A percentile compares a stretch with the other conserved stretches of the same genome.
These are phyloP conservation scores for Pheosia gnoma DNA, from an alignment of 2,888 invertebrate genomes.

Conservation along the genomic window DNA sequence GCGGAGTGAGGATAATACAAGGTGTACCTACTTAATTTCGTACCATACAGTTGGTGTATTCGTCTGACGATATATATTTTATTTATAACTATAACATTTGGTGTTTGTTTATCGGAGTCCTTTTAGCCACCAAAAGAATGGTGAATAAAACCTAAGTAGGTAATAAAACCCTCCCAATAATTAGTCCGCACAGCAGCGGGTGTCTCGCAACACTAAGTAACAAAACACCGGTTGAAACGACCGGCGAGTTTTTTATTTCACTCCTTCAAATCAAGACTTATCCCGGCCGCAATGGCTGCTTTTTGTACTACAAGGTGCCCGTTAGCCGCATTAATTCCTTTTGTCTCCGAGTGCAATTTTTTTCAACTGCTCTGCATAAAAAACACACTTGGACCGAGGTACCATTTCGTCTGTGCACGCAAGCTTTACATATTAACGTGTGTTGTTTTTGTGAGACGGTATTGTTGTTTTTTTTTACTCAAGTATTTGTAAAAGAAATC, in stretches of 20 bases:
- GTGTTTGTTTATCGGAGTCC: neutral
- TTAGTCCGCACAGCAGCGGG: neutral
- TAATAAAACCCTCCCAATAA: neutral
- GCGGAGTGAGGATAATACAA: neutral
- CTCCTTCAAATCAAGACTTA: slow-evolving; percentile 45
- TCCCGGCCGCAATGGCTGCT: slow-evolving; percentile 23
- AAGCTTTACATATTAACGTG: slow-evolving; percentile 43
- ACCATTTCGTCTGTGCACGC: slow-evolving; percentile 40
- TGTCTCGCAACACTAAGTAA: slow-evolving; percentile 13
- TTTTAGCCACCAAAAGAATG: neutral
- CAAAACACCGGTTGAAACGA: slow-evolving; percentile 19
- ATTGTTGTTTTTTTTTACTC: slow-evolving; percentile 20
- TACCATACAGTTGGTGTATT: too few species aligned
- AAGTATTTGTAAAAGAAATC: too few species aligned
- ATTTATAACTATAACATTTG: neutral
- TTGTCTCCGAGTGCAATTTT: slow-evolving; percentile 42
- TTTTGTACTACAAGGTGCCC: slow-evolving; percentile 40
- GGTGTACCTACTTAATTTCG: too few species aligned
- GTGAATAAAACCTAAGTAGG: neutral
- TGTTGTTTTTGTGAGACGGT: slow-evolving; percentile 23
- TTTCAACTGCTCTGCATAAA: slow-evolving; percentile 34
- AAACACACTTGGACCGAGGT: slow-evolving; percentile 19
- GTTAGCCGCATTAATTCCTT: slow-evolving; percentile 51
- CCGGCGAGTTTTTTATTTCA: slow-evolving; percentile 21
- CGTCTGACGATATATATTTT: too few species aligned